Conservation (phyloP, 92 coral and sea anemone species). For the Epizoanthus scotinus region DNA sequence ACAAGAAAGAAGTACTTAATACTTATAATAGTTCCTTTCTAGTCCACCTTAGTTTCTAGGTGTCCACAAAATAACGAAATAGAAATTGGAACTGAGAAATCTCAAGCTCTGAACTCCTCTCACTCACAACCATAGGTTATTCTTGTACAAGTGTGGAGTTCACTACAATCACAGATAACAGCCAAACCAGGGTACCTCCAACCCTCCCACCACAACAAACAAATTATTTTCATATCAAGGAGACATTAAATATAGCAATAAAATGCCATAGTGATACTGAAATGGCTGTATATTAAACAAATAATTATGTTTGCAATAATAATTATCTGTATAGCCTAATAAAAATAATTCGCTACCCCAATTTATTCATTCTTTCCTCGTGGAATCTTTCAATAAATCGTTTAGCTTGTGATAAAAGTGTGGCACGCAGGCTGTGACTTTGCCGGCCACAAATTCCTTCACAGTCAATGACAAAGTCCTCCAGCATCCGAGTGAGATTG, state of each 20-base stretch:
- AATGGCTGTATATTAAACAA: too few relatives aligned
- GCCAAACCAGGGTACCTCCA: too few relatives aligned
- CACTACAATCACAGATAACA: too few relatives aligned
- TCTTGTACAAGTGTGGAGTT: too few relatives aligned
- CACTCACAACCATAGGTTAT: not conserved
- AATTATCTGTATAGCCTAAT: too few relatives aligned
- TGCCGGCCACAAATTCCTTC: constrained; percentile 97
- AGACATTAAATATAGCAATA: too few relatives aligned
- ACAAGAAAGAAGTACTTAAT: not conserved
- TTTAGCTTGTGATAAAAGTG: constrained; percentile 92
- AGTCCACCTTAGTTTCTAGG: not conserved
- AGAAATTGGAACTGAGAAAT: not conserved
- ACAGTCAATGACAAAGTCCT: constrained; percentile 93
- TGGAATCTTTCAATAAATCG: constrained; percentile 97
- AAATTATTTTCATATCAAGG: too few relatives aligned
- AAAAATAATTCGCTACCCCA: constrained; percentile 59
- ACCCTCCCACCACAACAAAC: too few relatives aligned
- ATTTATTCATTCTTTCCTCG: constrained; percentile 92
- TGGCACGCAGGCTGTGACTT: constrained; percentile 91
- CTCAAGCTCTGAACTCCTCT: not conserved
- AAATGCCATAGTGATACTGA: too few relatives aligned
- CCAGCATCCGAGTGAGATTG: constrained; percentile 87
- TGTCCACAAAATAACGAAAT: not conserved
- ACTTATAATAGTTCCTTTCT: not conserved
- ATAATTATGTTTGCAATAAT: too few relatives aligned